These are phyloP conservation scores for Lymantria monacha DNA, from an alignment of 2,888 invertebrate genomes.

Conservation along the genomic window DNA sequence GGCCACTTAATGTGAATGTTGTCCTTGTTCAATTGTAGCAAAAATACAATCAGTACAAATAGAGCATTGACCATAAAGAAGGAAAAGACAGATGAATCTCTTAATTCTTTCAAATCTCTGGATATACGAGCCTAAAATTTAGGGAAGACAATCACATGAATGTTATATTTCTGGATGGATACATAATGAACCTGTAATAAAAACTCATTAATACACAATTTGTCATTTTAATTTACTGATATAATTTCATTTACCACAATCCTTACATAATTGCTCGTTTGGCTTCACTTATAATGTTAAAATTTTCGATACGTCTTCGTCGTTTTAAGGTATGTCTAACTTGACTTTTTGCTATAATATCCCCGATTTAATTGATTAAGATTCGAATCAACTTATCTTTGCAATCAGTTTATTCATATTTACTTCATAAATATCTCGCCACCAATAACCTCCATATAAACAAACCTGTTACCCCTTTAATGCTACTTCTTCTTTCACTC, in stretches of 20 bases:
- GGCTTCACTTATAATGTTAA: too few species aligned
- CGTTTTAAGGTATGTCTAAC: too few species aligned
- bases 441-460: too few species aligned
- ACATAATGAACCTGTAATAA: constrained; percentile 43
- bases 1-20: constrained; percentile 98
- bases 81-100: constrained; percentile 97
- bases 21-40: constrained; percentile 99
- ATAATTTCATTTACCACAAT: background rate
- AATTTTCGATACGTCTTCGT: too few species aligned
- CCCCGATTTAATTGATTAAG: too few species aligned
- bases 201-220: constrained; percentile 28
- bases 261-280: too few species aligned
- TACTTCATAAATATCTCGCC: too few species aligned
- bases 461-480: too few species aligned
- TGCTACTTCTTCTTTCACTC: too few species aligned
- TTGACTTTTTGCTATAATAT: too few species aligned
- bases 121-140: constrained; percentile 94
- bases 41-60: constrained; percentile 98
- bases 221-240: background rate
- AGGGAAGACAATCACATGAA: constrained; percentile 53
- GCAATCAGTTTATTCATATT: too few species aligned
- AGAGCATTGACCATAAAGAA: constrained; percentile 99
- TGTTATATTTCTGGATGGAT: constrained; percentile 17
- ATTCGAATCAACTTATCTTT: too few species aligned
- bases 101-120: constrained; percentile 94